phyloP scores from a whole-genome alignment of 2,113 vertebrate genomes.

The Struthio camelus region DNA sequence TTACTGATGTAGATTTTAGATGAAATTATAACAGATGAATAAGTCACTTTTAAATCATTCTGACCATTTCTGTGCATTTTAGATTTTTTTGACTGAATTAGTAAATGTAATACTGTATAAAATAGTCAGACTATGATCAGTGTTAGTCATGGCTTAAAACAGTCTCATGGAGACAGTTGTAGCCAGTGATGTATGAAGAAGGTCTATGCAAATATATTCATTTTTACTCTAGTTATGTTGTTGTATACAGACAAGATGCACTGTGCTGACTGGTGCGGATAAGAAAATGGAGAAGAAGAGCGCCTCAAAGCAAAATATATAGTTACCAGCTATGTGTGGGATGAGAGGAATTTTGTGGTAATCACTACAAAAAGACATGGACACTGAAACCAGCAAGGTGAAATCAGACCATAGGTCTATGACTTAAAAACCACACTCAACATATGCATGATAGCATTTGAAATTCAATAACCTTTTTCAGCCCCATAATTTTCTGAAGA shows the following conservation, averaged over 20 bases:
- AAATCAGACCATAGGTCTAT: background rate
- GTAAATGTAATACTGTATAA: background rate
- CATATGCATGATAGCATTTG: background rate
- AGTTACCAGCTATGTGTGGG: rapidly evolving
- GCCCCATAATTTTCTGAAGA: background rate
- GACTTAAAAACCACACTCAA: background rate
- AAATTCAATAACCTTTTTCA: background rate
- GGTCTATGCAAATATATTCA: background rate
- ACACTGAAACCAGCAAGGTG: background rate
- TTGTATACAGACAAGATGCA: background rate
- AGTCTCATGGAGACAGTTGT: background rate
- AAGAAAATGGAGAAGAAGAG: background rate
- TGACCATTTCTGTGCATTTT: background rate
- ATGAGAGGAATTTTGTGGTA: background rate
- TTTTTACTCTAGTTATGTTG: background rate
- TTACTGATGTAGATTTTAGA: background rate
- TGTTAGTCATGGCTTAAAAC: background rate
- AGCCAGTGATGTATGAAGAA: background rate
- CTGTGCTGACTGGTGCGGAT: background rate
- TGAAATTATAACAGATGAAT: background rate
- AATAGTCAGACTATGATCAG: background rate
- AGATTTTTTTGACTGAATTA: background rate
- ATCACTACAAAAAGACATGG: background rate
- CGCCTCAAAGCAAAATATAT: background rate
- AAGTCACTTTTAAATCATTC: background rate